These are phyloP conservation scores for Microcebus tavaratra DNA, from an alignment of 2,113 vertebrate species.

Conservation along the genomic window DNA sequence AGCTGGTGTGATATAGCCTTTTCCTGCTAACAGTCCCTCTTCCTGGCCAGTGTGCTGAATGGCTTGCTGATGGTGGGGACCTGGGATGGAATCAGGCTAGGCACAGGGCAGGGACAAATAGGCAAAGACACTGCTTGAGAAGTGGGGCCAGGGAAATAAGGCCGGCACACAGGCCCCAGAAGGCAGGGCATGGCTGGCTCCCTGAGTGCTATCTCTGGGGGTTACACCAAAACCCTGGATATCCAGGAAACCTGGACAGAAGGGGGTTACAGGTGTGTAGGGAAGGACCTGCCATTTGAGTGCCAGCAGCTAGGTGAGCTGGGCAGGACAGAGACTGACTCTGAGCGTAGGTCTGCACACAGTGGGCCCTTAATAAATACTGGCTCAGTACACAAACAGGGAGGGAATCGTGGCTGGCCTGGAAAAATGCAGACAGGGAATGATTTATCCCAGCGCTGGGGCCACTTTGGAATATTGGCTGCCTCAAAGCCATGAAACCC, in stretches of 20 bases:
- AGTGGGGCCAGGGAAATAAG: background rate
- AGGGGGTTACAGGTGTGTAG: background rate
- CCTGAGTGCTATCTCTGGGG: background rate
- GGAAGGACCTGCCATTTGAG: background rate
- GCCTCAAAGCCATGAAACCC: background rate
- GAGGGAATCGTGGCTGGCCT: background rate
- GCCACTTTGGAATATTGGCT: background rate
- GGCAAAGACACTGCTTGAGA: background rate
- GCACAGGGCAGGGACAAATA: too few species aligned
- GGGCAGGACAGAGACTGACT: background rate
- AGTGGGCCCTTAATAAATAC: background rate
- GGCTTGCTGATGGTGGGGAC: background rate
- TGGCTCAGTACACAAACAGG: background rate
- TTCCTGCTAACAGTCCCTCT: background rate
- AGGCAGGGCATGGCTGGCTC: background rate
- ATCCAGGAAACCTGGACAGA: background rate
- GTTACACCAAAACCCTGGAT: background rate
- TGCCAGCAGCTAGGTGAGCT: background rate
- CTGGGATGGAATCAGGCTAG: too few species aligned
- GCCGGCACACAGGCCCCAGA: background rate
- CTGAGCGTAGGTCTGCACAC: background rate
- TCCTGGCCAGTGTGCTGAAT: background rate
- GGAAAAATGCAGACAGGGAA: background rate
- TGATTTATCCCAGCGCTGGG: background rate
- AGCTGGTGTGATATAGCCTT: too few species aligned